Evolutionary conservation across 2,797 vertebrate species (phyloP), one percentile per base, ranked within the genome.

Genomic region (Loris lydekkerianus): DNA sequence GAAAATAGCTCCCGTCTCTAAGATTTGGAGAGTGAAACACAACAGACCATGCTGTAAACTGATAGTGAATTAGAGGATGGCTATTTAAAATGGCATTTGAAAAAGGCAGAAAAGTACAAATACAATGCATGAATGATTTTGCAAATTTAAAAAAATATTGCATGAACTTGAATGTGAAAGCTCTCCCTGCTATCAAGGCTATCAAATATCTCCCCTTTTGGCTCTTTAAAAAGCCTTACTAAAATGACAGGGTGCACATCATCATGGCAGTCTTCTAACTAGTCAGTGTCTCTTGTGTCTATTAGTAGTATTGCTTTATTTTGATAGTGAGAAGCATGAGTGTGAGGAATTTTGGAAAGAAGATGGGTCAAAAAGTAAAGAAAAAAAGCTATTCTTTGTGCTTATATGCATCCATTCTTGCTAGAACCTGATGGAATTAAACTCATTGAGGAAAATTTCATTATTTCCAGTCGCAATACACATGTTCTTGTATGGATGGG

Each of bases 31-130:
- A 82, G 40, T 2, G 0, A 67, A 72, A 31, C 29, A 56, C 34
- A 2, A 11, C 13, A 37, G 29, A 67, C 43, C 2, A 0, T 73
- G 46, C 7, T 25, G 11, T 37, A 70, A 82, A 27, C 27, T 6
- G 29, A 15, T 21, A 31, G 23, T 56, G 6, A 53, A 84, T 67
- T 27, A 46, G 3, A 1, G 25, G 5, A 43, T 43, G 25, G 8
- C 10, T 87, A 49, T 31, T 67, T 58, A 72, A 83, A 95, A 65
- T 34, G n/a, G 27, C 40, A 61, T 65, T 88, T 88, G 37, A 43
- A 78, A 60, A 67, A n/a, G 10, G 53, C 10, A 87, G 53, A 34
- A n/a, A 69, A 73, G 17, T 7, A 91, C 72, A 65, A 73, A 5
- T 53, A n/a, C 13, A 37, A 61, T 58, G 40, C 21, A 80, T 40